Percentiles rank a stretch among this genome's conserved stretches.
These are phyloP conservation scores for Henicopernis longicauda DNA, from an alignment of 2,113 vertebrate genomes.

Conservation along the genomic window DNA sequence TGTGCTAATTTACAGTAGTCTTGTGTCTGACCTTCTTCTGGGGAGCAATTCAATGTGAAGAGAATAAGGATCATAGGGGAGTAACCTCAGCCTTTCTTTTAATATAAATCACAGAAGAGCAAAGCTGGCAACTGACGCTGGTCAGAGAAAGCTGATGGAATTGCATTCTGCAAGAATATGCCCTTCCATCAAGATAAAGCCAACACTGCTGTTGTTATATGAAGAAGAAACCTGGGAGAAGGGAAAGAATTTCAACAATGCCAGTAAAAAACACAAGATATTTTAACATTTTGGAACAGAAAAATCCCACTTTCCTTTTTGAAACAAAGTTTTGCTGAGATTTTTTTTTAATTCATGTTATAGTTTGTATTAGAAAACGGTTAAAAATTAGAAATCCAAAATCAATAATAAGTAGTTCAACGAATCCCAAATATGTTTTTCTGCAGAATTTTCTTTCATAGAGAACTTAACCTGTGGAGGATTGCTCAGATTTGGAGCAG, in stretches of 20 bases:
- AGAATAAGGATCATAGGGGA: neutral
- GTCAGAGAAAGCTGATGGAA: neutral
- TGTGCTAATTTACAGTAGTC: conserved; percentile 20
- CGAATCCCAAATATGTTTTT: neutral
- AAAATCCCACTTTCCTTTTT: neutral
- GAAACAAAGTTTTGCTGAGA: neutral
- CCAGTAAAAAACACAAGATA: neutral
- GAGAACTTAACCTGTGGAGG: neutral
- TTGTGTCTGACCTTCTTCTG: conserved; percentile 21
- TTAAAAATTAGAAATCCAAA: neutral
- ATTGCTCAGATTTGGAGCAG: neutral
- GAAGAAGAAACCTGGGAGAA: conserved; percentile 11
- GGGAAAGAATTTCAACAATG: conserved; percentile 24
- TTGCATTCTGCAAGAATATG: neutral
- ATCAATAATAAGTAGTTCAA: neutral
- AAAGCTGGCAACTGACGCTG: neutral
- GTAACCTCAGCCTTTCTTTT: conserved; percentile 19
- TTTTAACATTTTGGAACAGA: neutral
- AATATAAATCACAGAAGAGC: conserved; percentile 16
- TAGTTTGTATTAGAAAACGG: neutral
- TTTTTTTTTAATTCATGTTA: neutral
- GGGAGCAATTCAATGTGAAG: neutral
- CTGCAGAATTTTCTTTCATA: neutral
- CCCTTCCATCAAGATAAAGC: neutral
- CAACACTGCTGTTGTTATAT: neutral